Evolutionary conservation across 2,113 vertebrate genomes (phyloP).

Genomic region (Charadrius vociferus): DNA sequence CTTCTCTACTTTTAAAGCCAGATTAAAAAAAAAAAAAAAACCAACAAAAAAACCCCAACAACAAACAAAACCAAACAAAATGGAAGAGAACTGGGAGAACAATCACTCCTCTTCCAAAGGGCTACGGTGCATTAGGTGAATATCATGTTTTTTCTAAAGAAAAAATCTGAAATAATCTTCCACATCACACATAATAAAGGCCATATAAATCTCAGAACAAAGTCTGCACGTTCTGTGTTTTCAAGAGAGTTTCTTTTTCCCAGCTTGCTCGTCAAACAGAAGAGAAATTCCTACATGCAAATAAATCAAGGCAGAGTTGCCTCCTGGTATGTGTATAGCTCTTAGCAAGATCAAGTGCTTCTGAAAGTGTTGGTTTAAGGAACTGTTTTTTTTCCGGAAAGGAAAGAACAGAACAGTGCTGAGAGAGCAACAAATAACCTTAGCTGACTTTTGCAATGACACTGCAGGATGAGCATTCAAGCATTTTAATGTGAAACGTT

Average conservation of each 20-base stretch:
- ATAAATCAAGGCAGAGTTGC: not conserved
- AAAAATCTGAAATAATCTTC: not conserved
- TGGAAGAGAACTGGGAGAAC: not conserved
- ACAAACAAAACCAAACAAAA: not conserved
- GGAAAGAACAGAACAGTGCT: not conserved
- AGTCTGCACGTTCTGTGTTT: not conserved
- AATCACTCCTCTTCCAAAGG: not conserved
- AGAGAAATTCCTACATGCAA: not conserved
- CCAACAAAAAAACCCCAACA: too few species aligned
- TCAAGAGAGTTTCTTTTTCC: not conserved
- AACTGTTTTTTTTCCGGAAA: not conserved
- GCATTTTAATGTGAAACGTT: not conserved
- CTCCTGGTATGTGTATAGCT: not conserved
- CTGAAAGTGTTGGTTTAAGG: not conserved
- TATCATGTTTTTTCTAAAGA: not conserved
- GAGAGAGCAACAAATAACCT: not conserved
- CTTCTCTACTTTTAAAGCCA: not conserved
- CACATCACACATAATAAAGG: not conserved
- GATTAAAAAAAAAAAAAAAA: not conserved
- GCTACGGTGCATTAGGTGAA: not conserved
- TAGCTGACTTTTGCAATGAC: not conserved
- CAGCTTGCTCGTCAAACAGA: not conserved
- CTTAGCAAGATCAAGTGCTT: not conserved
- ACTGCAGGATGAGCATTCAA: not conserved
- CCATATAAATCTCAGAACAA: not conserved